A percentile compares a stretch with the other conserved stretches of the same genome.
These are phyloP conservation scores for Panzeria rudis DNA, from an alignment of 2,888 invertebrate species.

Conservation along the genomic window DNA sequence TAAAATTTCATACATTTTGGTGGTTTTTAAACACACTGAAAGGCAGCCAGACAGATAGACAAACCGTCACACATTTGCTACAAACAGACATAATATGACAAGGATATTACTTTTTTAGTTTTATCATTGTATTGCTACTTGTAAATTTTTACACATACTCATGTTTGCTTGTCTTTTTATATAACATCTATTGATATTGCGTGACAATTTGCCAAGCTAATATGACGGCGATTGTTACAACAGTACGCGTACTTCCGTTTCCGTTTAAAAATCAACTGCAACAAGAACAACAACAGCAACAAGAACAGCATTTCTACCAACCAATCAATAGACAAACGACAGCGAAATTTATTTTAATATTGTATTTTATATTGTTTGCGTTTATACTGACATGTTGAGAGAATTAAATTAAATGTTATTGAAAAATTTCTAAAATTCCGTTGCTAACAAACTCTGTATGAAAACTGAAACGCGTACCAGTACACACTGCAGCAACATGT, in stretches of 20 bases:
- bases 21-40: conserved; percentile 16
- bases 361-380: conserved; percentile 30
- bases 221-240: conserved; percentile 78
- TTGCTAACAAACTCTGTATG: conserved; percentile 26
- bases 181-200: conserved; percentile 59
- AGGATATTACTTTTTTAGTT: conserved; percentile 13
- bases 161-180: not conserved
- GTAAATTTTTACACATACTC: not conserved
- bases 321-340: conserved; percentile 18
- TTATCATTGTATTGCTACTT: conserved; percentile 2
- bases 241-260: conserved; percentile 79
- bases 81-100: conserved; percentile 19
- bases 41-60: not conserved
- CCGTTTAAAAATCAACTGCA: conserved; percentile 41
- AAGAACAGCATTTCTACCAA: not conserved
- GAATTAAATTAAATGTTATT: conserved; percentile 63
- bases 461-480: not conserved
- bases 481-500: not conserved
- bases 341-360: conserved; percentile 25
- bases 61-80: conserved; percentile 2
- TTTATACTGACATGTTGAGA: conserved; percentile 39
- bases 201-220: conserved; percentile 73
- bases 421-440: conserved; percentile 55
- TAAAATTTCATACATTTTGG: conserved; percentile 32
- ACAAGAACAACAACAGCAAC: not conserved